Percentiles rank a stretch among this genome's conserved stretches.
phyloP scores from a whole-genome alignment of 2,888 invertebrate genomes.

The Arge pagana region DNA sequence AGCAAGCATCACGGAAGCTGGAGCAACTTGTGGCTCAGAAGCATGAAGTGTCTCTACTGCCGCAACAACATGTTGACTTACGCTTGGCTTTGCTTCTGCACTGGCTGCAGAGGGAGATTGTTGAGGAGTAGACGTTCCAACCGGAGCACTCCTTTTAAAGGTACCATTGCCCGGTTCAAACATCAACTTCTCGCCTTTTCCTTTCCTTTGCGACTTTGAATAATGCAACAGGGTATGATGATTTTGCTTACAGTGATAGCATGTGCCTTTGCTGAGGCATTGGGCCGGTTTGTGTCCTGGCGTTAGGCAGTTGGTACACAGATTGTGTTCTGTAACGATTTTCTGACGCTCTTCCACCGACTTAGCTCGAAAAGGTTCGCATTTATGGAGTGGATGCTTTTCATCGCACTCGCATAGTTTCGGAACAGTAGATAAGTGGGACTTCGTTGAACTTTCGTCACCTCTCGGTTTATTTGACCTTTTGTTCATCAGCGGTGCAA shows the following conservation, averaged over 20 bases:
- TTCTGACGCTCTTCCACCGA: constrained; percentile 12
- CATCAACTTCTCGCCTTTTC: neutral
- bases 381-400: constrained; percentile 12
- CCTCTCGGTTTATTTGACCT: no score
- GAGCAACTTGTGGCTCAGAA: neutral
- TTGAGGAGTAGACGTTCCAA: neutral
- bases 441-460: neutral
- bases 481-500: no score
- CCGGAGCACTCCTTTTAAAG: neutral
- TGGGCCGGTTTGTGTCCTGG: constrained; percentile 15
- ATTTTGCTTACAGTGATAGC: constrained; percentile 20
- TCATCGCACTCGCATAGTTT: neutral
- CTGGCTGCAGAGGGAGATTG: neutral
- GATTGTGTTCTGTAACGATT: neutral
- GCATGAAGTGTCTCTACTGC: no score
- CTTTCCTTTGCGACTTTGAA: neutral
- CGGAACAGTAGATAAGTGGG: neutral
- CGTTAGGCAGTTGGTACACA: constrained; percentile 26
- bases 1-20: constrained; percentile 22
- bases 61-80: no score
- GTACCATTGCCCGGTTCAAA: no score
- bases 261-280: constrained; percentile 17
- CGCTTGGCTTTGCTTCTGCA: neutral
- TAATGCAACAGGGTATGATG: constrained; percentile 24
- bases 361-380: constrained; percentile 11